Evolutionary conservation across 2,888 invertebrate genomes (phyloP).

Genomic region (Tuberolachnus salignus): DNA sequence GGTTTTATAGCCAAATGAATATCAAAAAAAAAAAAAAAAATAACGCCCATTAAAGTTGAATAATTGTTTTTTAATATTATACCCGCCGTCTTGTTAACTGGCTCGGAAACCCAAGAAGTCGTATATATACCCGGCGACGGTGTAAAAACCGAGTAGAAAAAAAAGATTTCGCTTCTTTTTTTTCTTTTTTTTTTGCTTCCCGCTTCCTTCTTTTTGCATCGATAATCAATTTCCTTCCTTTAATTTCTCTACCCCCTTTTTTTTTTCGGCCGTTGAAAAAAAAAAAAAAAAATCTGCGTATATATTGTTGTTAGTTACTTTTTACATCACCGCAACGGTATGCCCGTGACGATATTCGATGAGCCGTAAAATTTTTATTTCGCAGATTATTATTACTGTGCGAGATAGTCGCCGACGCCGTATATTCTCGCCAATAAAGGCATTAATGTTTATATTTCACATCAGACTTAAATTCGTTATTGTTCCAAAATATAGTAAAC

Average conservation of each 20-base stretch:
- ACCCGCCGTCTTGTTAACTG: constrained; percentile 44
- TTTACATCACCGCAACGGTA: background rate
- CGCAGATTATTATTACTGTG: background rate
- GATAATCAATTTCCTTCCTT: constrained; percentile 50
- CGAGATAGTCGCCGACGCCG: background rate
- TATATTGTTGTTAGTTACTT: background rate
- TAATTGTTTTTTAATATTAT: constrained; percentile 55
- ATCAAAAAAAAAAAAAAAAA: constrained; percentile 51
- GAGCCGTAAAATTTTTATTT: constrained; percentile 21
- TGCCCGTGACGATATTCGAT: constrained; percentile 5
- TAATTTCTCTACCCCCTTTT: constrained; percentile 37
- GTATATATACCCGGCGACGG: background rate
- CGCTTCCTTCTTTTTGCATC: constrained; percentile 26
- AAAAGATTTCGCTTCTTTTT: background rate
- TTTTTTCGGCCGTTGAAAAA: background rate
- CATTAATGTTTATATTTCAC: no score
- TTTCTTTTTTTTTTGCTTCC: no score
- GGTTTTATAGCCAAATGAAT: constrained; percentile 57
- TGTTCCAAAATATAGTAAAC: no score
- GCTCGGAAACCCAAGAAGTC: constrained; percentile 52
- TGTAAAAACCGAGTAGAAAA: constrained; percentile 10
- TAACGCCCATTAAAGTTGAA: constrained; percentile 56
- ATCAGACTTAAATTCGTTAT: no score
- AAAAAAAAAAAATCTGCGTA: background rate
- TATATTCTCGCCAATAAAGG: no score